Evolutionary conservation across 2,888 invertebrate genomes (phyloP).

Genomic region (Drosophila meridionalis): DNA sequence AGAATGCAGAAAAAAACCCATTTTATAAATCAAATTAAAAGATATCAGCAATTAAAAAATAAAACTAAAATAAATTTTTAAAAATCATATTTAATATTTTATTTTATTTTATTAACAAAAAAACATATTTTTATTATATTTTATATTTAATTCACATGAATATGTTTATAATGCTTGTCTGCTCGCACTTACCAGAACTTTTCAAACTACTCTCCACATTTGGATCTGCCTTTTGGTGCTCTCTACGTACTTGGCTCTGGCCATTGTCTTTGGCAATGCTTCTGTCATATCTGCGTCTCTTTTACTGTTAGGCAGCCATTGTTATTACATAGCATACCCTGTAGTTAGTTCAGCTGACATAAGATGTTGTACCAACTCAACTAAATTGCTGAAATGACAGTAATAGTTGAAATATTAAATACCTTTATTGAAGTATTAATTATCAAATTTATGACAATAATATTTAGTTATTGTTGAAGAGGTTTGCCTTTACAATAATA

Average conservation of each 20-base stretch:
- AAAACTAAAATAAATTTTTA: too few species aligned
- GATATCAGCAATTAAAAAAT: too few species aligned
- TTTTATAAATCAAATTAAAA: too few species aligned
- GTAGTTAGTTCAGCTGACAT: conserved; percentile 9
- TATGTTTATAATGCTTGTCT: not conserved
- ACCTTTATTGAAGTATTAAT: not conserved
- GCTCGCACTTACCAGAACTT: not conserved
- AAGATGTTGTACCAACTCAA: not conserved
- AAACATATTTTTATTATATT: too few species aligned
- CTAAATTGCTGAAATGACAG: not conserved
- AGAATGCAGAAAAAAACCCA: too few species aligned
- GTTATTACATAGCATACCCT: conserved; percentile 63
- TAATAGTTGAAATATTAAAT: not conserved
- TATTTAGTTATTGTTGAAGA: too few species aligned
- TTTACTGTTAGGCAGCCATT: conserved; percentile 65
- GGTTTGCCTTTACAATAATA: too few species aligned
- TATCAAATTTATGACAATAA: not conserved
- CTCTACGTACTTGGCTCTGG: conserved; percentile 63
- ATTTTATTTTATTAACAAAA: too few species aligned
- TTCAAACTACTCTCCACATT: conserved; percentile 25
- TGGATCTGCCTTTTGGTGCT: conserved; percentile 38
- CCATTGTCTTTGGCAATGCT: conserved; percentile 69
- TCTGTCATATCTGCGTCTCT: conserved; percentile 55
- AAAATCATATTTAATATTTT: too few species aligned
- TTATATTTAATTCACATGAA: too few species aligned